Evolutionary conservation across 2,888 invertebrate species (phyloP).

Genomic region (Carterocephalus palaemon): DNA sequence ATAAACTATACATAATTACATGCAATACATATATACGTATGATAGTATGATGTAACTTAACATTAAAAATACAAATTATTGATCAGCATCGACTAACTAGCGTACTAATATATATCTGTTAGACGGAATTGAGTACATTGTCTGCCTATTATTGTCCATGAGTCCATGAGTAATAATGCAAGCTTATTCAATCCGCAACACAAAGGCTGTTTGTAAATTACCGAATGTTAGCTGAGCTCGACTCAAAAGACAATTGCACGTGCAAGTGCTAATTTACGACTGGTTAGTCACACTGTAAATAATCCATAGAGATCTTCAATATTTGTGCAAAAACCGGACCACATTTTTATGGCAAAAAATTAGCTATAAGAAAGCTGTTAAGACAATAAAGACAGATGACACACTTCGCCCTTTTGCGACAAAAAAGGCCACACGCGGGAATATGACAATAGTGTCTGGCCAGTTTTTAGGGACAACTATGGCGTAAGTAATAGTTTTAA

Average conservation of each 20-base stretch:
- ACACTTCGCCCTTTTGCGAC: constrained; percentile 44
- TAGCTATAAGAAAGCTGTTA: constrained; percentile 49
- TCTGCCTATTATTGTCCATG: constrained; percentile 14
- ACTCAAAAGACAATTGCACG: constrained; percentile 46
- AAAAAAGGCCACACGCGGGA: constrained; percentile 61
- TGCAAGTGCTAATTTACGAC: constrained; percentile 33
- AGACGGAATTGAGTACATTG: constrained; percentile 13
- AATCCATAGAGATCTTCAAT: constrained; percentile 10
- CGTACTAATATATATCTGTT: constrained; percentile 5
- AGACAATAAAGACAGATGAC: constrained; percentile 67
- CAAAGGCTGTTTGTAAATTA: constrained; percentile 30
- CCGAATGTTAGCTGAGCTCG: constrained; percentile 27
- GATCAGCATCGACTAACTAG: constrained; percentile 8
- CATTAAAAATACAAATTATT: constrained; percentile 10
- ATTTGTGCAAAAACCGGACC: constrained; percentile 1
- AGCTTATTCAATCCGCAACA: constrained; percentile 26
- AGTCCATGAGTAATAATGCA: constrained; percentile 24
- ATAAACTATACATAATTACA: no score
- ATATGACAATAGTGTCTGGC: constrained; percentile 57
- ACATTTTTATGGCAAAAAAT: constrained; percentile 39
- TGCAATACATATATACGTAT: no score
- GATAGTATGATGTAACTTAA: no score
- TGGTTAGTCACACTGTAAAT: constrained; percentile 13
- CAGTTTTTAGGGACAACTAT: constrained; percentile 40
- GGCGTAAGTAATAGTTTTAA: constrained; percentile 18